Evolutionary conservation across 2,113 vertebrate genomes (phyloP), one percentile per base, ranked within the genome.

Genomic region (Pachyramphus minor): DNA sequence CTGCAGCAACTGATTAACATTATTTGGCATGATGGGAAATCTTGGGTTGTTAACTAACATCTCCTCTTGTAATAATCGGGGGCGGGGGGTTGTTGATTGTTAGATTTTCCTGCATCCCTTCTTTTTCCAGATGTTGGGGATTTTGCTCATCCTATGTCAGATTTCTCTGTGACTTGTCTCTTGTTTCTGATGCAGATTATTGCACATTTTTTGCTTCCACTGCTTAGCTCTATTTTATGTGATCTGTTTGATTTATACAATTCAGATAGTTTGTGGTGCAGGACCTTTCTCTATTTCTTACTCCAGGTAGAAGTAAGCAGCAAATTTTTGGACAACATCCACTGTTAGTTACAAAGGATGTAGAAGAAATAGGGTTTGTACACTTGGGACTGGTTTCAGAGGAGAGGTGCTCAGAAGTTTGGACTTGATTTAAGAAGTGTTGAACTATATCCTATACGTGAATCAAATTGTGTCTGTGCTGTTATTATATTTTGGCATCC

Each of bases 401-500:
- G 33, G 72, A 47, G 53, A 81, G 30, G 4, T 30, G 5, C 56
- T 92, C 66, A 60, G 21, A 77, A 33, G 14, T 47, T n/a, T 58
- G 37, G 50, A 42, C 31, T 83, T 81, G 8, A 5, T 19, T 85
- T 78, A 13, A 82, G 28, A 91, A 53, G 21, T 2, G 0, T 88
- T 41, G 13, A 55, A 22, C 14, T 12, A 9, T 52, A 1, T 35
- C 12, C 17, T 42, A 0, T 41, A 11, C 63, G 20, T 62, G 35
- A 72, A 72, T 50, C 21, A 4, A 80, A 1, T 50, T 5, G 4
- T 63, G 49, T 67, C 55, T 67, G 12, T 82, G 35, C 14, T 67
- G 7, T 41, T 67, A 12, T 8, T 58, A 5, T 81, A 39, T 85
- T 90, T 74, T 90, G 30, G 45, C 11, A 11, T 93, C 44, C 9